Evolutionary conservation across 53 echinoderm and acorn worm species (phyloP).

Genomic region (Temnopleurus reevesii): DNA sequence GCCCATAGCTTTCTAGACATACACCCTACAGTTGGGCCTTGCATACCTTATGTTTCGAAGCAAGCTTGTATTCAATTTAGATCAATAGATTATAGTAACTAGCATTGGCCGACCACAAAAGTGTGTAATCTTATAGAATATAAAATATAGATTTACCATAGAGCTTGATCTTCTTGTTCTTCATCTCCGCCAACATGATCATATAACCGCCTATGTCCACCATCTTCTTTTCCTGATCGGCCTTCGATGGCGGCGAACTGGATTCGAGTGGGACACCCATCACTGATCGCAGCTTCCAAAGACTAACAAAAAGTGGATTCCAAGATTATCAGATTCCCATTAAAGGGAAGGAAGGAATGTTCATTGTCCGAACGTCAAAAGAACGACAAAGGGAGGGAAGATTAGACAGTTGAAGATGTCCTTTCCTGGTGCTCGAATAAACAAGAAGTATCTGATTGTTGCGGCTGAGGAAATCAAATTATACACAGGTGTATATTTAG

Average conservation of each 20-base stretch:
- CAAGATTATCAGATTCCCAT: neutral
- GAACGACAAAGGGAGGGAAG: neutral
- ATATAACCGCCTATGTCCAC: conserved; percentile 92
- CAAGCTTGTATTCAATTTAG: no score
- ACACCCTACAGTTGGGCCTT: no score
- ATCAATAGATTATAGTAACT: no score
- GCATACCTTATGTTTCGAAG: no score
- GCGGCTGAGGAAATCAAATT: no score
- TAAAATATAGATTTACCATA: conserved; percentile 84
- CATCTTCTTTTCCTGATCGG: conserved; percentile 18
- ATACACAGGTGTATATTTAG: no score
- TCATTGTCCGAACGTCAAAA: neutral
- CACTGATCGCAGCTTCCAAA: neutral
- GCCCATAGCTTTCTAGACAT: no score
- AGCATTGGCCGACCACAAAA: no score
- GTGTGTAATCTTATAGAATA: no score
- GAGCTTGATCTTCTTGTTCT: conserved; percentile 78
- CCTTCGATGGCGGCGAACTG: neutral
- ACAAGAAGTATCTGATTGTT: no score
- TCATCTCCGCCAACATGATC: conserved; percentile 81
- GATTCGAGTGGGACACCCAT: conserved; percentile 48
- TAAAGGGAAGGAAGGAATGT: neutral
- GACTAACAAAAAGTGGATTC: neutral
- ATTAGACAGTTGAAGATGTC: neutral
- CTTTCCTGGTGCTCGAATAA: neutral